Conservation (phyloP, 2,113 vertebrate genomes). For the Colius striatus region DNA sequence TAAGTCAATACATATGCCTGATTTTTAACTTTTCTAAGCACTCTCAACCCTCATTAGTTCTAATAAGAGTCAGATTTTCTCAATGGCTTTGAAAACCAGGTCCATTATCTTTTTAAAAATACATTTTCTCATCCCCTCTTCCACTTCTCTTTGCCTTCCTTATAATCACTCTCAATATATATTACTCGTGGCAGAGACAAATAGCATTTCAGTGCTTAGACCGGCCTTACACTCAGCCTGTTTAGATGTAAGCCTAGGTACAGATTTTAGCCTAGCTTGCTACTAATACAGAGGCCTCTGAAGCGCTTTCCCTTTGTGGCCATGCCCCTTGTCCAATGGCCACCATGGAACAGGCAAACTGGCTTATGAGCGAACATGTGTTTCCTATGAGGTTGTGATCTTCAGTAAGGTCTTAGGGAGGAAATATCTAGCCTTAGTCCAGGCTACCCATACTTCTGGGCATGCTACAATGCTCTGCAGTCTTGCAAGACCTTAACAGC, state of each 20-base stretch:
- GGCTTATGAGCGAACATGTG: fast-evolving
- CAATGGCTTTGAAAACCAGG: background rate
- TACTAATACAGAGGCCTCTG: background rate
- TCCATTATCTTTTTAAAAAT: background rate
- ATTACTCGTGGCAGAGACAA: background rate
- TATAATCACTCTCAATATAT: background rate
- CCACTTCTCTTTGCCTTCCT: background rate
- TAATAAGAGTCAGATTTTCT: background rate
- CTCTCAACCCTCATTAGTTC: background rate
- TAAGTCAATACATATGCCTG: background rate
- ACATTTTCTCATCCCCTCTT: background rate
- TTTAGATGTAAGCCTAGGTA: background rate
- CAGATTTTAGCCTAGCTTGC: background rate
- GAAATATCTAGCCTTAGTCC: background rate
- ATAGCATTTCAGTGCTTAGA: background rate
- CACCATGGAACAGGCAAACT: background rate
- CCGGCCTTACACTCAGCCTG: background rate
- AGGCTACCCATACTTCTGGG: background rate
- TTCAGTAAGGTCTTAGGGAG: background rate
- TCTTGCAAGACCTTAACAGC: background rate
- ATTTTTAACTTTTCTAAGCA: constrained; percentile 7
- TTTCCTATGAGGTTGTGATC: background rate
- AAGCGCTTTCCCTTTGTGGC: background rate
- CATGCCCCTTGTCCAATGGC: fast-evolving
- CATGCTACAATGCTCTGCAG: background rate